phyloP scores from a whole-genome alignment of 1,140 invertebrate species.

The Drosophila insularis region DNA sequence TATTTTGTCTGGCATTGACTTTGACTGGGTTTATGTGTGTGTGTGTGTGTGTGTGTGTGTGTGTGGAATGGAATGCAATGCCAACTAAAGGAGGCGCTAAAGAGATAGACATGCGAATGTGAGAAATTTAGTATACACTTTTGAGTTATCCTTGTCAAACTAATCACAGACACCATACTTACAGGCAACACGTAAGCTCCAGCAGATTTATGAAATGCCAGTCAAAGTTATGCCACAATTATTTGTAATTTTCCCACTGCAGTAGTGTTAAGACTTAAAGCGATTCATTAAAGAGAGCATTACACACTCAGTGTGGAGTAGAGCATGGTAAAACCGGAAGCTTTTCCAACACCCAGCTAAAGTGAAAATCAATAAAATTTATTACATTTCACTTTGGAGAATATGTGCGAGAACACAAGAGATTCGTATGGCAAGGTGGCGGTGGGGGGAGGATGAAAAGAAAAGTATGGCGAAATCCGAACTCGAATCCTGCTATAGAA shows the following conservation, averaged over 20 bases:
- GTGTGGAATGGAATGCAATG: not conserved
- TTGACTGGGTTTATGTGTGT: no score
- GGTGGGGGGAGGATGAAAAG: not conserved
- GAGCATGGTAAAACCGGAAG: not conserved
- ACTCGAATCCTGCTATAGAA: not conserved
- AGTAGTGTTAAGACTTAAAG: not conserved
- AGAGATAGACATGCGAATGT: not conserved
- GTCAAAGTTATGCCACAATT: constrained; percentile 3
- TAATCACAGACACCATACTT: constrained; percentile 33
- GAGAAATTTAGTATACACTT: not conserved
- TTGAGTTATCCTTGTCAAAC: constrained; percentile 20
- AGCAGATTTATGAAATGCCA: not conserved
- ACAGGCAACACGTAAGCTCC: not conserved
- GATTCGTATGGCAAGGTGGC: not conserved
- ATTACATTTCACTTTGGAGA: constrained; percentile 59
- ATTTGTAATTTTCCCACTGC: not conserved
- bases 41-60: no score
- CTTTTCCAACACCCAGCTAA: constrained; percentile 33
- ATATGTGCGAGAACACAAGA: not conserved
- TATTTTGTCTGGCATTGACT: not conserved
- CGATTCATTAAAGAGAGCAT: not conserved
- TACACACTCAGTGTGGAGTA: not conserved
- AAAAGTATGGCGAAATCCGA: not conserved
- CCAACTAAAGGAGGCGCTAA: not conserved
- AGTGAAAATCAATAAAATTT: constrained; percentile 74